Evolutionary conservation across 2,797 vertebrate genomes (phyloP).

Genomic region (Xiphophorus birchmanni): DNA sequence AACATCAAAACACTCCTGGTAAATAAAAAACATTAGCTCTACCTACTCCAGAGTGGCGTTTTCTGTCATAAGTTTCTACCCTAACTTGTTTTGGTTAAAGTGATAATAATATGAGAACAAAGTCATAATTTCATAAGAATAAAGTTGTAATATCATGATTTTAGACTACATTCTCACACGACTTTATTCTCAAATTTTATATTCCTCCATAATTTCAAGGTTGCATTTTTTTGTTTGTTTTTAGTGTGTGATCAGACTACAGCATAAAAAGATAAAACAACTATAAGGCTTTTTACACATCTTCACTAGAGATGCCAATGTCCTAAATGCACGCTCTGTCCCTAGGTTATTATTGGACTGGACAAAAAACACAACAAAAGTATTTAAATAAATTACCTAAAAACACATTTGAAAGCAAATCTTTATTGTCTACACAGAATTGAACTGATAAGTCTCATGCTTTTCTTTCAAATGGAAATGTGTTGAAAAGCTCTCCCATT

Average conservation of each 20-base stretch:
- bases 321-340: neutral
- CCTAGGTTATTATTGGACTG: neutral
- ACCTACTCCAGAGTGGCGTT: neutral
- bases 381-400: neutral
- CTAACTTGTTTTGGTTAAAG: neutral
- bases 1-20: neutral
- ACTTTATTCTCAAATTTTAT: no score
- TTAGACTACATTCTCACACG: no score
- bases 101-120: no score
- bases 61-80: neutral
- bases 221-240: neutral
- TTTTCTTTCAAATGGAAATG: neutral
- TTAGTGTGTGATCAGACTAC: neutral
- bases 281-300: no score
- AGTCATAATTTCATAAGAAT: no score
- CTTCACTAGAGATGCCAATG: neutral
- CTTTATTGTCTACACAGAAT: neutral
- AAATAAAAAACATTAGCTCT: neutral
- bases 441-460: neutral
- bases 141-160: no score
- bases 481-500: neutral
- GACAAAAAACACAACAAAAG: neutral
- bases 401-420: neutral
- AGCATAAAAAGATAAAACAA: neutral
- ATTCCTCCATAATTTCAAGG: no score